Base-by-base conservation (phyloP, 2,797 vertebrate species). In the Valencia hispanica region DNA sequence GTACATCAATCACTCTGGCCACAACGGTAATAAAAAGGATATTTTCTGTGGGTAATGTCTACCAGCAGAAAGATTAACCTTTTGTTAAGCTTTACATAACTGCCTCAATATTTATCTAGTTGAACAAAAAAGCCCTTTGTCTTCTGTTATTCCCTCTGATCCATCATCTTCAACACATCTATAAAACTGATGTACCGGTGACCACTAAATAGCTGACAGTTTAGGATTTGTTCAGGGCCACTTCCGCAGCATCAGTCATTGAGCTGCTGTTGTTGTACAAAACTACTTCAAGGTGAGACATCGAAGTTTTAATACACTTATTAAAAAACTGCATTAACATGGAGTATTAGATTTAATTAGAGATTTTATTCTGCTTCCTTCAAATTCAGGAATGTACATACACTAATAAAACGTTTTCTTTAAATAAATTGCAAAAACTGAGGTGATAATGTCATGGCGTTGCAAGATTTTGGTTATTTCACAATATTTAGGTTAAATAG, bases 1-100 rank as follows among this genome's bases (percentile, higher is more conserved):
- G 30, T 53, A 39, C 68, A 74, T 32, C 47, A 63, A 41, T 87
- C 72, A 80, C 51, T 85, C 30, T 75, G 32, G 75, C 68, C 1
- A 1, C 69, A 77, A 73, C 15, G 3, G 43, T 32, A 63, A 39
- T 39, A 76, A 76, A 76, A 0, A 70, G 43, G 8, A 72, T 22
- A 14, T 63, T 30, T 65, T 61, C 48, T 78, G 34, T 39, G 63
- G 39, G n/a, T 61, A 50, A 10, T 22, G 51, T 50, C n/a, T 68
- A 9, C 41, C 51, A 32, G 45, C 4, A 48, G 8, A 79, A 48
- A 59, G 69, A 18, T 53, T 74, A 48, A 79, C 66, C 70, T 76
- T 70, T 14, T 71, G 66, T 73, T 79, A n/a, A 84, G 59, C 57
- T 80, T 53, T 74, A 59, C 84, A 43, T 70, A 79, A 6, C 57